Evolutionary conservation across 2,888 invertebrate species (phyloP), one percentile per base, ranked within the genome.

Genomic region (Heliconius charithonia): DNA sequence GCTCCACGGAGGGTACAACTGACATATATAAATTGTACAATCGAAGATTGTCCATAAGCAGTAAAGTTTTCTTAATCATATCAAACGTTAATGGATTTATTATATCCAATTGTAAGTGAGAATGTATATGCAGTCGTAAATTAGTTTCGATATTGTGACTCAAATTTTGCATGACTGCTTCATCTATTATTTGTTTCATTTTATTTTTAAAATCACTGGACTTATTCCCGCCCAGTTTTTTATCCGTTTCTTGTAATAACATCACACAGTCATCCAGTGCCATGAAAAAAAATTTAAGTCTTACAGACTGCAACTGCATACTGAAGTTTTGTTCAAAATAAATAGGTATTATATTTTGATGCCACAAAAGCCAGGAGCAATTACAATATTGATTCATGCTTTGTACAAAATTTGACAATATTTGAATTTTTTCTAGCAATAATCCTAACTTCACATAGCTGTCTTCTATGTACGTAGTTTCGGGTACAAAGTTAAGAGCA

Each of bases 131-230:
- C 51, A 99, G 93, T 29, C 99, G 96, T 75, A 99, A 95, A 90
- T 98, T 98, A 0, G 97, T 98, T 94, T 99, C 99, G 82, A 99
- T 97, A 86, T 97, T 96, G 85, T 97, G 97, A 88, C 98, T 98
- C 51, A 98, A 93, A 65, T 97, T 97, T 83, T 96, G 95, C 45
- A 97, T 90, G 71, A 97, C 92, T 85, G 95, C 95, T 74, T 95
- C 95, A 76, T 96, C 93, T 65, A 97, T 92, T 79, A 95, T 90
- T 70, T 87, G 89, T 83, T 90, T 90, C 27, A 93, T 87, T 77
- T 88, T 88, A 76, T 86, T 85, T 75, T 92, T 85, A 85, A 95
- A 92, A 76, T 91, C 89, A 79, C 88, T 83, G n/a, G 89, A 87
- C 79, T 90, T 92, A 13, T 86, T 82, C 32, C 83, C 82, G 22